phyloP scores from a whole-genome alignment of 2,797 vertebrate species.

The Dendrocincla tyrannina region DNA sequence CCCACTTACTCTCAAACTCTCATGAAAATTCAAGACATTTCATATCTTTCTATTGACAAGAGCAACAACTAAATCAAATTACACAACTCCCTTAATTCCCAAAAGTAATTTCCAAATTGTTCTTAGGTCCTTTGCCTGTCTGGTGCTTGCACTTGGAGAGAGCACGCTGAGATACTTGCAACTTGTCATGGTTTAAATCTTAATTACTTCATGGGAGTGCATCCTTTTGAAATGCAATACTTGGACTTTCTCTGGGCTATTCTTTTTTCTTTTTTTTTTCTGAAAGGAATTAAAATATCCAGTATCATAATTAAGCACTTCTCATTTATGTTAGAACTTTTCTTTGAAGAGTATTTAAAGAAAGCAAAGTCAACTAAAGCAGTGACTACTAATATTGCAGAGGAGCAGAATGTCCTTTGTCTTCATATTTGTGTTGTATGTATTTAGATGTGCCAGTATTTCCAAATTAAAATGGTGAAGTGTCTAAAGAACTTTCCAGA shows the following conservation, averaged over 20 bases:
- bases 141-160: constrained; percentile 2
- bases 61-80: constrained; percentile 40
- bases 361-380: background rate
- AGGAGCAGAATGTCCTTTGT: background rate
- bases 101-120: constrained; percentile 63
- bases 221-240: constrained; percentile 64
- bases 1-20: background rate
- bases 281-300: constrained; percentile 63
- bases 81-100: constrained; percentile 43
- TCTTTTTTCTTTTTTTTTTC: constrained; percentile 57
- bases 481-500: background rate
- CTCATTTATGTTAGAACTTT: constrained; percentile 28
- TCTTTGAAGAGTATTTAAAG: background rate
- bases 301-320: constrained; percentile 35
- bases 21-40: constrained; percentile 23
- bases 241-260: constrained; percentile 65
- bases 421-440: background rate
- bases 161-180: background rate
- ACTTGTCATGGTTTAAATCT: constrained; percentile 70
- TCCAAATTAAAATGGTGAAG: background rate
- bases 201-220: constrained; percentile 65
- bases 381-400: background rate
- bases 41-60: constrained; percentile 28
- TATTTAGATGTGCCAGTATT: background rate
- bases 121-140: constrained; percentile 13